These are phyloP conservation scores for Agrypnus murinus DNA, from an alignment of 2,888 invertebrate species.

Conservation along the genomic window DNA sequence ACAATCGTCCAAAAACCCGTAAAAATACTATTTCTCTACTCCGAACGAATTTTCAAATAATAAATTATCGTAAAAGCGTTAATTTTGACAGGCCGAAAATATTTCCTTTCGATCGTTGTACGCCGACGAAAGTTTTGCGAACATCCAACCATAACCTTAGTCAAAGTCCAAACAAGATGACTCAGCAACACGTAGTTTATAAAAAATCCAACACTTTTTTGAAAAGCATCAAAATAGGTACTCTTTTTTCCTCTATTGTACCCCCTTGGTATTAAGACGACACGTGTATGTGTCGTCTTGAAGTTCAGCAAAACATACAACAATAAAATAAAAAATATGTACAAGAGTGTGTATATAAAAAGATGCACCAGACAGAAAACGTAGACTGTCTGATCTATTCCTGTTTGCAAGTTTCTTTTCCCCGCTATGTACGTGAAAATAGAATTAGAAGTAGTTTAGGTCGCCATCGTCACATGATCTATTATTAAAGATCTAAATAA, in stretches of 20 bases:
- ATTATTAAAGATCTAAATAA: slow-evolving; percentile 47
- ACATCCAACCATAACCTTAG: slow-evolving; percentile 49
- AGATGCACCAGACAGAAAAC: slow-evolving; percentile 51
- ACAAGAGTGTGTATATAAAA: slow-evolving; percentile 36
- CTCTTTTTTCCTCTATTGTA: slow-evolving; percentile 19
- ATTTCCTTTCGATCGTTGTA: neutral
- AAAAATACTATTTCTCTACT: no score
- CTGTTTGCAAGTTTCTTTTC: slow-evolving; percentile 40
- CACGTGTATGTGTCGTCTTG: slow-evolving; percentile 37
- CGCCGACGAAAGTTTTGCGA: slow-evolving; percentile 11
- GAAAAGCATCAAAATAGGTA: slow-evolving; percentile 38
- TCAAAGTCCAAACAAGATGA: slow-evolving; percentile 42
- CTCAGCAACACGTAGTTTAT: slow-evolving; percentile 3
- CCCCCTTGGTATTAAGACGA: no score
- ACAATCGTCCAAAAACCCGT: no score
- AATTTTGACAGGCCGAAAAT: slow-evolving; percentile 12
- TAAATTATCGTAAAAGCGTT: neutral
- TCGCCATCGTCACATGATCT: slow-evolving; percentile 45
- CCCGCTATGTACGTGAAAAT: slow-evolving; percentile 51
- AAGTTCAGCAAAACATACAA: no score
- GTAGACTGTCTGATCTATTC: slow-evolving; percentile 50
- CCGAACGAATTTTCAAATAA: no score
- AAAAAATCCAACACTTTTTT: slow-evolving; percentile 35
- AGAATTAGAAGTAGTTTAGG: slow-evolving; percentile 50
- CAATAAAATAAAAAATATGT: no score